Conservation (phyloP, 1,140 invertebrate genomes). For the Drosophila persimilis region DNA sequence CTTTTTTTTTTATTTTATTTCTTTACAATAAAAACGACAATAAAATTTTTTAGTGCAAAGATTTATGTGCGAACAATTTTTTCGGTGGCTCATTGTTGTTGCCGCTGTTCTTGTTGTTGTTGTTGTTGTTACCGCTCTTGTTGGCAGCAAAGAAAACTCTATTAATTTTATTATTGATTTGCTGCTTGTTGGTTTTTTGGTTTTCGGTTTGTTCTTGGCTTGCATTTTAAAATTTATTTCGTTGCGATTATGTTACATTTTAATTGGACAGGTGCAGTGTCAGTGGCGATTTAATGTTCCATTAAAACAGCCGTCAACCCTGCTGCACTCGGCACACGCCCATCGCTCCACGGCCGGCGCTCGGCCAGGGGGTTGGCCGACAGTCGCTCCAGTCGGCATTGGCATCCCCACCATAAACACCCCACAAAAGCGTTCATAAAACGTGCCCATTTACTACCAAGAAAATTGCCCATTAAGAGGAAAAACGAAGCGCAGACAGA, state of each 20-base stretch:
- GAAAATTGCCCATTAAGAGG: slow-evolving; percentile 81
- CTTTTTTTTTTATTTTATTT: slow-evolving; percentile 54
- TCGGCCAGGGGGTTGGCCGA: not conserved
- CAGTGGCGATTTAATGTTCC: slow-evolving; percentile 60
- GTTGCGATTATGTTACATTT: slow-evolving; percentile 25
- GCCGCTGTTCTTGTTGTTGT: slow-evolving; percentile 8
- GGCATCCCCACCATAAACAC: slow-evolving; percentile 66
- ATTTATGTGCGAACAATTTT: slow-evolving; percentile 81
- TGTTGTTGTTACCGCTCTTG: slow-evolving; percentile 19
- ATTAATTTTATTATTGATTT: slow-evolving; percentile 55
- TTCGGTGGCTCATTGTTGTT: slow-evolving; percentile 35
- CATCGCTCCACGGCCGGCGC: not conserved
- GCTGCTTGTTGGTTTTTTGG: not conserved
- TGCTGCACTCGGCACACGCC: slow-evolving; percentile 19
- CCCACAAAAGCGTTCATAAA: slow-evolving; percentile 83
- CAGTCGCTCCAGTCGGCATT: slow-evolving; percentile 11
- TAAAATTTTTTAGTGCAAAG: slow-evolving; percentile 81
- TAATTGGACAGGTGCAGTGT: slow-evolving; percentile 63
- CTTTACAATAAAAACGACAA: slow-evolving; percentile 80
- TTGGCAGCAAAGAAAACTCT: slow-evolving; percentile 29
- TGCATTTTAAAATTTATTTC: slow-evolving; percentile 19
- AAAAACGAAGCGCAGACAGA: slow-evolving; percentile 67
- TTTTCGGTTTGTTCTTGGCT: slow-evolving; percentile 1
- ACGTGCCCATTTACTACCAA: slow-evolving; percentile 81
- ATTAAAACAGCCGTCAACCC: slow-evolving; percentile 40